phyloP scores from a whole-genome alignment of 2,113 vertebrate species.

The Dromiciops gliroides region DNA sequence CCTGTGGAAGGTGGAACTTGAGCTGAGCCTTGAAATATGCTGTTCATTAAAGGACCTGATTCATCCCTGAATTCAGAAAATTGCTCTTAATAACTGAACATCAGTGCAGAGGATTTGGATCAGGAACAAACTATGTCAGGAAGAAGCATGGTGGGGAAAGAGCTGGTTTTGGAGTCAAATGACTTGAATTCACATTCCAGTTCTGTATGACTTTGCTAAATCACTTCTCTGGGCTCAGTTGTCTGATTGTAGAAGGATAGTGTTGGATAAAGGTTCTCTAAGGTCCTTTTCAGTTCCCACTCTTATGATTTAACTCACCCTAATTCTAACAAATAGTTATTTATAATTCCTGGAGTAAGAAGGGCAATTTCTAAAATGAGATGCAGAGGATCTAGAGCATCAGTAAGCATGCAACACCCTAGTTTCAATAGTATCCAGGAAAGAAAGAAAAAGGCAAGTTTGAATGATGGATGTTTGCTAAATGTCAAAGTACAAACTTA shows the following conservation, averaged over 20 bases:
- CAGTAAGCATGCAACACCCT: not conserved
- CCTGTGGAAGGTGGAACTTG: not conserved
- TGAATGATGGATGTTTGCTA: not conserved
- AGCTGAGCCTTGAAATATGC: not conserved
- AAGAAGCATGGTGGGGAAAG: not conserved
- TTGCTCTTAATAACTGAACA: not conserved
- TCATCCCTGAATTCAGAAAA: not conserved
- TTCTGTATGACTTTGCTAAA: not conserved
- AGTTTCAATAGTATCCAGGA: not conserved
- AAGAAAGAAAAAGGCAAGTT: not conserved
- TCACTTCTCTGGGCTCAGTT: not conserved
- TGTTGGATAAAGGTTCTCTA: not conserved
- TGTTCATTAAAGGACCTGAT: not conserved
- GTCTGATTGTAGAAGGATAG: not conserved
- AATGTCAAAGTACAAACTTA: not conserved
- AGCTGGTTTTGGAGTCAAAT: not conserved
- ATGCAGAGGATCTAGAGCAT: not conserved
- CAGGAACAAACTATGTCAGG: not conserved
- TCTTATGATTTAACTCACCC: not conserved
- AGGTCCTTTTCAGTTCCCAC: not conserved
- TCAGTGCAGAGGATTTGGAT: not conserved
- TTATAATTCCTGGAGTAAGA: not conserved
- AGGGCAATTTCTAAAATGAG: not conserved
- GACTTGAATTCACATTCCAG: not conserved
- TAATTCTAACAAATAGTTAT: not conserved